These are phyloP conservation scores for Drosophila anomalata DNA, from an alignment of 2,888 invertebrate species.

Conservation along the genomic window DNA sequence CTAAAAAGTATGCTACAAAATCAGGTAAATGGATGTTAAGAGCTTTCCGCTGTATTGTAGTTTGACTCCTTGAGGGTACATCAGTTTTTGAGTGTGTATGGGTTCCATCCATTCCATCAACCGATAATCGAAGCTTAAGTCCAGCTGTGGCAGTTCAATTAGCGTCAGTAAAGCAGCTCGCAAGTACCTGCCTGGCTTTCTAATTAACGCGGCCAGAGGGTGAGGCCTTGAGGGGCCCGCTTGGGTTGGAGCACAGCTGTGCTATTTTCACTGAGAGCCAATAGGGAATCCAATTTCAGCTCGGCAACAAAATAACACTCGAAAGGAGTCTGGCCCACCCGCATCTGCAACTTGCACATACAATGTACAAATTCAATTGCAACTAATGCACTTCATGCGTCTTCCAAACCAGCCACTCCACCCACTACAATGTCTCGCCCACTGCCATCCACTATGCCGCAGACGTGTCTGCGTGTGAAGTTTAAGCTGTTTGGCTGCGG, in stretches of 20 bases:
- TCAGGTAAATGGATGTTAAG: background rate
- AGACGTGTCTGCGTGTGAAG: constrained; percentile 76
- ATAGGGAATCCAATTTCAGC: constrained; percentile 42
- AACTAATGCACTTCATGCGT: constrained; percentile 76
- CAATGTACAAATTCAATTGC: constrained; percentile 78
- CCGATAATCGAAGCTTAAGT: constrained; percentile 48
- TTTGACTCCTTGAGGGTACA: constrained; percentile 31
- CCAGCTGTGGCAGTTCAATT: constrained; percentile 55
- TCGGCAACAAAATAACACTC: constrained; percentile 67
- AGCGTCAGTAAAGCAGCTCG: constrained; percentile 37
- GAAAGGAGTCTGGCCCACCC: constrained; percentile 51
- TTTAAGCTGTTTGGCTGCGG: constrained; percentile 66
- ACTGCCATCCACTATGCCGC: constrained; percentile 44
- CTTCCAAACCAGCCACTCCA: constrained; percentile 16
- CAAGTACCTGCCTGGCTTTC: constrained; percentile 57
- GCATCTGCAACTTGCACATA: constrained; percentile 32
- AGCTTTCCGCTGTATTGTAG: background rate
- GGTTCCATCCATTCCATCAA: constrained; percentile 26
- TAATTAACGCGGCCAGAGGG: constrained; percentile 59
- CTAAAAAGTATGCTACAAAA: constrained; percentile 3
- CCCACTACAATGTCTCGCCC: background rate
- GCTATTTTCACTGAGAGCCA: constrained; percentile 21
- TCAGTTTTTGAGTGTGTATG: constrained; percentile 2
- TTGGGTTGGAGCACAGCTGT: constrained; percentile 27
- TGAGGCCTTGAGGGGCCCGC: background rate